A percentile compares a stretch with the other conserved stretches of the same genome.
These are phyloP conservation scores for Bolinopsis microptera DNA, from an alignment of 37 sponge, comb jelly and placozoan genomes.

Conservation along the genomic window DNA sequence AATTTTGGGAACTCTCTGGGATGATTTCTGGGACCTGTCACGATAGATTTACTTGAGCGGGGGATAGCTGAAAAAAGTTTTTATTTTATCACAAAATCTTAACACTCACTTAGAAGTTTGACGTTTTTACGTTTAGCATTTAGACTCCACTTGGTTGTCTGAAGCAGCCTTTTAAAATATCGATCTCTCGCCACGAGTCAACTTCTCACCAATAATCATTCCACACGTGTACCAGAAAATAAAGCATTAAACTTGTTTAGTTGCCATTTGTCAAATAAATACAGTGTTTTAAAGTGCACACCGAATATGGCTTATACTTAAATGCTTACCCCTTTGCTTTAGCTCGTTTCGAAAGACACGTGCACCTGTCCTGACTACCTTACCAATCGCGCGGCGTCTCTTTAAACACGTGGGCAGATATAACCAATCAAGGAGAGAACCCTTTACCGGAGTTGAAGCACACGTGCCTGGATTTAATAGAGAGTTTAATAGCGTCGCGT, in stretches of 20 bases:
- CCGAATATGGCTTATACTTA: constrained; percentile 59
- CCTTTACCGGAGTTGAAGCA: neutral
- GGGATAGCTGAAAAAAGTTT: too few species aligned
- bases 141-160: too few species aligned
- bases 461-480: constrained; percentile 60
- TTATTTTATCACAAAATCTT: too few species aligned
- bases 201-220: too few species aligned
- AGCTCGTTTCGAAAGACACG: constrained; percentile 6
- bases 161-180: too few species aligned
- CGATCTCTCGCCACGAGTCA: too few species aligned
- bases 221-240: too few species aligned
- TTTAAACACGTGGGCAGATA: neutral
- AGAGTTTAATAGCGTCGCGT: constrained; percentile 33
- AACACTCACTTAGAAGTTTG: too few species aligned
- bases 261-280: constrained; percentile 59
- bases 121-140: too few species aligned
- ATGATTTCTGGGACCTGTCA: too few species aligned
- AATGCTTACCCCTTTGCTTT: constrained; percentile 62
- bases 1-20: too few species aligned
- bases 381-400: neutral
- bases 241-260: constrained; percentile 3
- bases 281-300: constrained; percentile 43
- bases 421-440: neutral
- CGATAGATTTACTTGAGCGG: too few species aligned
- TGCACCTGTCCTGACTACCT: neutral